Percentiles rank a stretch among this genome's conserved stretches.
Evolutionary conservation across 1,140 invertebrate species (phyloP).

Genomic region (Neuroterus valhalla): DNA sequence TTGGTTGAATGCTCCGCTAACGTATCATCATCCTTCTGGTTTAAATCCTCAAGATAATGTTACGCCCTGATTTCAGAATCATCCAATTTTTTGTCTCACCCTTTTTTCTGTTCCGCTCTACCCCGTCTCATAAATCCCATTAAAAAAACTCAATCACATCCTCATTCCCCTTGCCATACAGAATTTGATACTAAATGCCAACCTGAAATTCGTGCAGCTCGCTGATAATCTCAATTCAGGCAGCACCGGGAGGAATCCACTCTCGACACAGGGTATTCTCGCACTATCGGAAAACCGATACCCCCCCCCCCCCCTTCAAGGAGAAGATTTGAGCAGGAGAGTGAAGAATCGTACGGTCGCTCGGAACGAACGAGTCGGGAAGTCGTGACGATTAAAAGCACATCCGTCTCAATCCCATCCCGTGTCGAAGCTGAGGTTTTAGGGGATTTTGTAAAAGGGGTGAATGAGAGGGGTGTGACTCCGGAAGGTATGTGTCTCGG

Average conservation of each 20-base stretch:
- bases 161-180: no score
- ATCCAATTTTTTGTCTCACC: no score
- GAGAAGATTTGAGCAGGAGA: constrained; percentile 3
- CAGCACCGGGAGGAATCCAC: neutral
- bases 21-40: no score
- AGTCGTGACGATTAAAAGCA: constrained; percentile 46
- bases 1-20: no score
- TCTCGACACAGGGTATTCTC: neutral
- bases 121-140: no score
- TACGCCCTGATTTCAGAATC: no score
- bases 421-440: neutral
- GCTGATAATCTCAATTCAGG: constrained; percentile 13
- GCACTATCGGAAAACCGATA: constrained; percentile 27
- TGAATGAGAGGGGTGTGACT: constrained; percentile 33
- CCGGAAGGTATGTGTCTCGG: constrained; percentile 63
- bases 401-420: constrained; percentile 31
- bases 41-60: no score
- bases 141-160: no score
- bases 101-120: no score
- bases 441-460: no score
- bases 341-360: constrained; percentile 32
- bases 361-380: constrained; percentile 11
- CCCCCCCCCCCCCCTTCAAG: no score
- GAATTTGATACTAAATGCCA: no score
- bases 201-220: neutral